Evolutionary conservation across 2,113 vertebrate genomes (phyloP).

Genomic region (Triplophysa siluroides): DNA sequence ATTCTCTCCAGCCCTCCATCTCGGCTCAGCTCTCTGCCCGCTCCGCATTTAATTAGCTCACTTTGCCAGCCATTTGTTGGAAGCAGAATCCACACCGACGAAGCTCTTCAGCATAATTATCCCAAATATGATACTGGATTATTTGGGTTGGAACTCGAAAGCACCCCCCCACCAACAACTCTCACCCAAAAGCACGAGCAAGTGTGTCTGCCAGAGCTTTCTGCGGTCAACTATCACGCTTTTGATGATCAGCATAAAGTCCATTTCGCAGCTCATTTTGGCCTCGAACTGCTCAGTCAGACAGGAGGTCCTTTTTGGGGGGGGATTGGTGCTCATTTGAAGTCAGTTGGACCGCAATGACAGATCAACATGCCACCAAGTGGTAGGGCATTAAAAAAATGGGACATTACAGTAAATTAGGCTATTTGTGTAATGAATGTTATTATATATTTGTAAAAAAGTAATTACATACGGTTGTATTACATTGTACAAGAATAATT

Average conservation of each 20-base stretch:
- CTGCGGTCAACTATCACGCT: not conserved
- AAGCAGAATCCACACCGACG: conserved; percentile 62
- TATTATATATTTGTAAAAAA: too few species aligned
- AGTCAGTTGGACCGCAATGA: too few species aligned
- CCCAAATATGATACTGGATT: conserved; percentile 70
- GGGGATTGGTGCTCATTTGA: too few species aligned
- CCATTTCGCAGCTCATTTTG: not conserved
- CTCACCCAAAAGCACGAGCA: not conserved
- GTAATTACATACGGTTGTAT: too few species aligned
- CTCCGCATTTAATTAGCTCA: conserved; percentile 75
- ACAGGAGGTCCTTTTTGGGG: not conserved
- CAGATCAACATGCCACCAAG: too few species aligned
- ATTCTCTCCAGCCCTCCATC: conserved; percentile 70
- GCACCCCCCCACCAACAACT: conserved; percentile 56
- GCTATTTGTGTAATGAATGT: too few species aligned
- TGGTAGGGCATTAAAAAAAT: too few species aligned
- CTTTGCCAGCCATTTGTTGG: conserved; percentile 65
- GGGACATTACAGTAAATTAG: too few species aligned
- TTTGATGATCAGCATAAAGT: not conserved
- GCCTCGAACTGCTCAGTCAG: not conserved
- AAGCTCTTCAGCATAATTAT: conserved; percentile 66
- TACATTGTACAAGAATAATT: too few species aligned
- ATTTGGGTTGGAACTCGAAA: conserved; percentile 53
- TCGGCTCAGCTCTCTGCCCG: conserved; percentile 62
- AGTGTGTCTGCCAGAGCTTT: too few species aligned